Base-by-base conservation (phyloP, 1,140 invertebrate species). In the Sminthurides bifidus region DNA sequence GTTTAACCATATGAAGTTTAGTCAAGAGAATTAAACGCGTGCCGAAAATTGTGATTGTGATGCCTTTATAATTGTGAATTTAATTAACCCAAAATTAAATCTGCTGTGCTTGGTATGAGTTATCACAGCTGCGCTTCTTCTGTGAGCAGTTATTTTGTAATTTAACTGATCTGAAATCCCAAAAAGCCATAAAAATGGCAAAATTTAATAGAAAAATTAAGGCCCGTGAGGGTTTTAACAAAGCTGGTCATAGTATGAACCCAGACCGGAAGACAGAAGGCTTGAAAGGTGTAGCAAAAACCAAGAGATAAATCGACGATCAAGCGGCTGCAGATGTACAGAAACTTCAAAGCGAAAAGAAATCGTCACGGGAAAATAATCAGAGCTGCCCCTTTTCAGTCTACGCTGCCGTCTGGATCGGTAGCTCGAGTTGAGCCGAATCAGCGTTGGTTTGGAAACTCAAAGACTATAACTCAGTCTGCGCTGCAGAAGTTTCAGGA, bases 361-460 rank as follows among this genome's bases (percentile, higher is more conserved):
- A 83, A 98, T 74, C 81, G 77, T 66, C 77, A 75, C 43, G 96
- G 96, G 29, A 90, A 95, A 77, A 96, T 99, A 44, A 74, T 96
- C 10, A 84, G 79, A 53, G 83, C 92, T 29, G 95, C 95, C 4
- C 92, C 94, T 2, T 99, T 94, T 69, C 89, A 98, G 81, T 84
- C 82, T 35, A 81, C 81, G 70, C 70, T 94, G 15, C 71, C 82
- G n/a, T 83, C 90, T 51, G 96, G 96, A 23, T 86, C 90, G 2
- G 79, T 86, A 66, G 91, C 94, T 31, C 76, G 95, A 45, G 84
- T 99, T 6, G 94, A 97, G 72, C 96, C 96, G 6, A 95, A 90
- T 61, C 87, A 92, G 67, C 92, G 88, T 71, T 99, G 96, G 96
- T 99, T 99, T 75, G 92, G 92, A 60, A 92, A 92, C 67, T 84